These are phyloP conservation scores for Apostichopus parvimensis DNA, from an alignment of 35 echinoderm and acorn worm genomes.

Conservation along the genomic window DNA sequence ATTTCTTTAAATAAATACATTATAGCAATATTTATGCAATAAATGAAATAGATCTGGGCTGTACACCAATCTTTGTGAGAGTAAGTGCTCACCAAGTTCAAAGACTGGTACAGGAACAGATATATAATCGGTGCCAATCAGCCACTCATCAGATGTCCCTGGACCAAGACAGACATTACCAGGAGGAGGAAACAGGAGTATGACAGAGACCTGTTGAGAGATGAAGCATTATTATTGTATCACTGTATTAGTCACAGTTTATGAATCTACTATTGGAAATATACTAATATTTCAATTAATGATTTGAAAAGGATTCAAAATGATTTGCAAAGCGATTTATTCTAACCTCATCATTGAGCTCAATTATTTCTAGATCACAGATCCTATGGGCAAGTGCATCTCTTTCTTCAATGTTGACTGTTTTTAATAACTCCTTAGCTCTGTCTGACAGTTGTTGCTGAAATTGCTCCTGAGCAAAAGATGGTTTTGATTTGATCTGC, in stretches of 20 bases:
- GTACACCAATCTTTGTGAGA: not conserved
- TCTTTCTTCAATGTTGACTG: constrained; percentile 69
- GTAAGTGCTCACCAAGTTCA: constrained; percentile 88
- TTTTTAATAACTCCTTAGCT: constrained; percentile 66
- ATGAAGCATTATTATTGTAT: too few relatives aligned
- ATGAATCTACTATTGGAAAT: too few relatives aligned
- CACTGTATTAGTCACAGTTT: too few relatives aligned
- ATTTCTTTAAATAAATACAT: too few relatives aligned
- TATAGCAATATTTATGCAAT: too few relatives aligned
- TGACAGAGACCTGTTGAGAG: constrained; percentile 73
- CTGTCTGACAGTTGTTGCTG: constrained; percentile 74
- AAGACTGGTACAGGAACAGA: constrained; percentile 87
- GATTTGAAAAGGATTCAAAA: too few relatives aligned
- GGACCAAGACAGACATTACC: constrained; percentile 94
- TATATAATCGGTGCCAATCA: constrained; percentile 78
- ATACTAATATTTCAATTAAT: too few relatives aligned
- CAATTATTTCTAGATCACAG: constrained; percentile 95
- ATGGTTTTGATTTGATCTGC: constrained; percentile 77
- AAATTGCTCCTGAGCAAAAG: constrained; percentile 79
- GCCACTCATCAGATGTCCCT: constrained; percentile 83
- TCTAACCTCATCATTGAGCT: constrained; percentile 92
- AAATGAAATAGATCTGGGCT: too few relatives aligned
- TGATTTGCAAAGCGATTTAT: too few relatives aligned
- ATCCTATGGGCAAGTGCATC: constrained; percentile 81
- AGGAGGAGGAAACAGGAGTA: constrained; percentile 84